Base-by-base conservation (phyloP, 1,140 invertebrate species). In the Zaprionus vittiger region DNA sequence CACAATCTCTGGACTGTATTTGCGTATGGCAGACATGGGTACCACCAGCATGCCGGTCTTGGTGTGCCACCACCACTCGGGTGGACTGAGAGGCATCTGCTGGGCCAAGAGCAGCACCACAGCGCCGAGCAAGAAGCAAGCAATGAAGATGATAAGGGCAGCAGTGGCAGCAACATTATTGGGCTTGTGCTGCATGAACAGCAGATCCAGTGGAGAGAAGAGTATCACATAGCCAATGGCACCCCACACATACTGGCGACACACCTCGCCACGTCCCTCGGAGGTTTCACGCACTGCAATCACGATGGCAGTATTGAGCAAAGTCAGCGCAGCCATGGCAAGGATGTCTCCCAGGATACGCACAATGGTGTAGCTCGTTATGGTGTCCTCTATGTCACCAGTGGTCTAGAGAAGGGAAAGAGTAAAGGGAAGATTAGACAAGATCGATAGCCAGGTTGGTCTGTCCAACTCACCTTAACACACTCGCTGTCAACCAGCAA, bases 31-130 rank as follows among this genome's bases (percentile, higher is more conserved):
- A 56, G 95, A 96, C 95, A 96, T 95, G 7, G 96, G 96, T 69
- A 96, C 91, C 5, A 96, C 95, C 34, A 96, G 83, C 93, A 96
- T 95, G 15, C 96, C 96, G n/a, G 95, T 96, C 81, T 95, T 94
- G 1, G 96, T 96, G 79, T 96, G 96, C 96, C 96, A 96, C 96
- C 96, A 96, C 95, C 96, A 96, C 89, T 97, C 96, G 4, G 96
- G 96, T 5, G 96, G 96, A 80, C 95, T 96, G 5, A 97, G 91
- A 2, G 96, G 96, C 95, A 96, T 96, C 49, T 94, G 94, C 0
- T 63, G 57, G 61, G 91, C 84, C 31, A 55, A 75, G 2, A 92
- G 66, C n/a, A 92, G 59, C 0, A 92, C 83, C 9, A 91, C 4
- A 20, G 91, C 91, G 26, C 73, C 91, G 12, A 92, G 12, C 0